Percentiles rank a stretch among this genome's conserved stretches.
These are phyloP conservation scores for Holothuria scabra DNA, from an alignment of 53 echinoderm and acorn worm genomes.

Conservation along the genomic window DNA sequence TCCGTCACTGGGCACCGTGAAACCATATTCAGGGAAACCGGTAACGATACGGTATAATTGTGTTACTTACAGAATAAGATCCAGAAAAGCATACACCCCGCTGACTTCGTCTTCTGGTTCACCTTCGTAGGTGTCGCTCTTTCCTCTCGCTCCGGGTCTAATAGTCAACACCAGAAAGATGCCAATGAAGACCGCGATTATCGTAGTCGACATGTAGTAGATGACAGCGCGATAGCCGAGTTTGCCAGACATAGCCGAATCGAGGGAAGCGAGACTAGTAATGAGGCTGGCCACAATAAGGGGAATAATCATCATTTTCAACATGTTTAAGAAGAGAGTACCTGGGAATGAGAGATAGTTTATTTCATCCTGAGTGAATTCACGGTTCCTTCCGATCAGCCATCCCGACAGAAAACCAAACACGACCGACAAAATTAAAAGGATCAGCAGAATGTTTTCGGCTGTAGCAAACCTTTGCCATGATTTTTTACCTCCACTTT, in stretches of 20 bases:
- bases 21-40: no score
- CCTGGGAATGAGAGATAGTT: slow-evolving; percentile 96
- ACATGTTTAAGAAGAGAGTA: slow-evolving; percentile 89
- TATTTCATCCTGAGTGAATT: slow-evolving; percentile 83
- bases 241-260: slow-evolving; percentile 86
- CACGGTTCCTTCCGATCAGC: slow-evolving; percentile 68
- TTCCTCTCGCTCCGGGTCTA: slow-evolving; percentile 67
- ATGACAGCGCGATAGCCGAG: slow-evolving; percentile 84
- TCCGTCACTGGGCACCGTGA: no score
- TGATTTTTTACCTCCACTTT: slow-evolving; percentile 32
- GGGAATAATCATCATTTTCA: slow-evolving; percentile 99
- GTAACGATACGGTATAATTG: no score
- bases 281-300: slow-evolving; percentile 92
- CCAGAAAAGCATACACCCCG: slow-evolving; percentile 89
- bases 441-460: slow-evolving; percentile 81
- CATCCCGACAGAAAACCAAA: slow-evolving; percentile 87
- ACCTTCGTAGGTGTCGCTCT: slow-evolving; percentile 51
- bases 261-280: slow-evolving; percentile 84
- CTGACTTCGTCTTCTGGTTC: slow-evolving; percentile 72
- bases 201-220: slow-evolving; percentile 89
- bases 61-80: slow-evolving; percentile 89
- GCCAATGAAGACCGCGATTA: slow-evolving; percentile 90
- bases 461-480: slow-evolving; percentile 59
- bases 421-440: slow-evolving; percentile 80
- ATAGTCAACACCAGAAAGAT: slow-evolving; percentile 85